Base-by-base conservation (phyloP, 2,888 invertebrate species). In the Notodonta ziczac region DNA sequence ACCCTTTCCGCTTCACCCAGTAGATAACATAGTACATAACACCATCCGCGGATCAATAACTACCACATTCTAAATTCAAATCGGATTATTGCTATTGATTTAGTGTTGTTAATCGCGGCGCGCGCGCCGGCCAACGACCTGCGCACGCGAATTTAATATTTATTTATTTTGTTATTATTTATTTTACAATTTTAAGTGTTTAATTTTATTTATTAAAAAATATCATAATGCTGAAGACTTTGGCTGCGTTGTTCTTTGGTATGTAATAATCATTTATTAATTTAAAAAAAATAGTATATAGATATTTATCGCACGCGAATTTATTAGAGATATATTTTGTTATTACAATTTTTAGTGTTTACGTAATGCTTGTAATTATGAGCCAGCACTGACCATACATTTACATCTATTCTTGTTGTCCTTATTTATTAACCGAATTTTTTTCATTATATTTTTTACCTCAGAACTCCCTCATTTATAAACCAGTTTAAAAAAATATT, bases 21-120 rank as follows among this genome's bases (percentile, higher is more conserved):
- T n/a, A n/a, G n/a, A n/a, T n/a, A 6, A 35, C 35, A 35, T 35
- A 5, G 24, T 52, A 71, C 76, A 83, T 82, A 70, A 69, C 7
- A 50, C 65, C 63, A 53, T 82, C 81, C 82, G 14, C 62, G 79
- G 81, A 81, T 85, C 79, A 77, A 77, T 77, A 79, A 76, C 77
- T 77, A 83, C 72, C 78, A 78, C 85, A 77, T 83, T 88, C 86
- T 87, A 87, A 83, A 82, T 80, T 82, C 70, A 75, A 84, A 84
- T 77, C 67, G 80, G 84, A 83, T 86, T 80, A 83, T 74, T 70
- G 63, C 66, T 60, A 74, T 70, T 75, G 74, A 76, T 79, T 81
- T 83, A 84, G 84, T 85, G 69, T 69, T 72, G 80, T 81, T 80
- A 86, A 84, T 84, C 77, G 78, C 75, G 75, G 65, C 69, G 64